Conservation (phyloP, 92 coral and sea anemone species). For the Hydrozoanthus gracilis region DNA sequence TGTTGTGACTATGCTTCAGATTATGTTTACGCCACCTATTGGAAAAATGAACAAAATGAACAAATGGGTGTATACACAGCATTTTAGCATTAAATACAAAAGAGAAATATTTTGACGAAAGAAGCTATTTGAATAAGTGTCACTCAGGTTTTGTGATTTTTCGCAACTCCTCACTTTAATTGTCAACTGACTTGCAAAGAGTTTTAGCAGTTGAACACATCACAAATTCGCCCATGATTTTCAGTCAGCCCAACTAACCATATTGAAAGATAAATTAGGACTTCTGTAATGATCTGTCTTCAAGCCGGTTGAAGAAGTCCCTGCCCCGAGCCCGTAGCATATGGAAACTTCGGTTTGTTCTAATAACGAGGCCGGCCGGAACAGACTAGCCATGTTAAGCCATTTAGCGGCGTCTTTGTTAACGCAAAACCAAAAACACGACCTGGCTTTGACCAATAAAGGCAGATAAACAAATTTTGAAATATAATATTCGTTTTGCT, state of each 20-base stretch:
- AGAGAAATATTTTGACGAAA: no score
- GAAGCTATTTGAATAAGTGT: no score
- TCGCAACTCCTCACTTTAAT: no score
- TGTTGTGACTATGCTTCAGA: not conserved
- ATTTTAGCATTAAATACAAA: no score
- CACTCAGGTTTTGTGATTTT: no score
- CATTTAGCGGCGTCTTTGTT: constrained; percentile 78
- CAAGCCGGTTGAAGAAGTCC: not conserved
- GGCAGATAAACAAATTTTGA: constrained; percentile 62
- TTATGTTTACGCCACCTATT: not conserved
- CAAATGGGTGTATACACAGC: not conserved
- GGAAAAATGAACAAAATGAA: not conserved
- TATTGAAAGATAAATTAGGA: not conserved
- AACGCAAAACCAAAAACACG: constrained; percentile 54
- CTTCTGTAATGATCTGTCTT: not conserved
- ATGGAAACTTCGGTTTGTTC: constrained; percentile 9
- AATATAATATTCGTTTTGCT: constrained; percentile 37
- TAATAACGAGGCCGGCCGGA: no score
- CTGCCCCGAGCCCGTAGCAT: not conserved
- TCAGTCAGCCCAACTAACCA: not conserved
- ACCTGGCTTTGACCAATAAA: constrained; percentile 49
- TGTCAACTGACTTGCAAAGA: no score
- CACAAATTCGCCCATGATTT: no score
- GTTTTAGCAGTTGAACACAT: no score
- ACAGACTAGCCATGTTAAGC: constrained; percentile 27